Base-by-base conservation (phyloP, 2,797 vertebrate species). In the Holocentrus rufus region DNA sequence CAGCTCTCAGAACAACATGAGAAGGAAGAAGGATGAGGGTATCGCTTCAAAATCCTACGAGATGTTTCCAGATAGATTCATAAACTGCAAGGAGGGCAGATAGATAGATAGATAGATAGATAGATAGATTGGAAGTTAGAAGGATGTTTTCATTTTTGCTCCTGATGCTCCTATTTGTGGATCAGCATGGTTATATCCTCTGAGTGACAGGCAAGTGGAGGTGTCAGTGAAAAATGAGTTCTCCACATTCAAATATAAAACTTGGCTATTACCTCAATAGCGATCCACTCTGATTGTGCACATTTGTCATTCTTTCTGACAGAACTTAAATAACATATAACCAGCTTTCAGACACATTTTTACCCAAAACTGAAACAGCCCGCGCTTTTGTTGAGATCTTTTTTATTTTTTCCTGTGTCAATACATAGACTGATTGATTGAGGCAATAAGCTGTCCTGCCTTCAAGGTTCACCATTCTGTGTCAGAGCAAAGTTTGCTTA, bases 171-270 rank as follows among this genome's bases (percentile, higher is more conserved):
- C 50, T 69, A 31, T 79, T 85, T 74, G 64, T 69, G 72, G 49
- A 72, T 54, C 42, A 46, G 60, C 53, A 57, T 46, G 39, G 59
- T 53, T 77, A 31, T 59, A 69, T 85, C 65, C 13, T 23, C n/a
- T 68, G 71, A 77, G 56, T 86, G 85, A 88, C 70, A 82, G 64
- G 60, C 44, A 77, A 82, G 80, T 71, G 67, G 66, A 76, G 15
- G 66, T 85, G 84, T 85, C 81, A 80, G 81, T 88, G 84, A 90
- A 90, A 90, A 86, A 86, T 85, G 55, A 81, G 74, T 34, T 81
- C 60, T 78, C 53, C 71, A 47, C 46, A 67, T 74, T 85, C 62
- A 83, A 88, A 89, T 83, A 70, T 74, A 73, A 83, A 86, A 86
- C 82, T 63, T 65, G 50, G 64, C 77, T 77, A 78, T 85, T 82